Base-by-base conservation (phyloP, 1,140 invertebrate species). In the Procambarus clarkii region DNA sequence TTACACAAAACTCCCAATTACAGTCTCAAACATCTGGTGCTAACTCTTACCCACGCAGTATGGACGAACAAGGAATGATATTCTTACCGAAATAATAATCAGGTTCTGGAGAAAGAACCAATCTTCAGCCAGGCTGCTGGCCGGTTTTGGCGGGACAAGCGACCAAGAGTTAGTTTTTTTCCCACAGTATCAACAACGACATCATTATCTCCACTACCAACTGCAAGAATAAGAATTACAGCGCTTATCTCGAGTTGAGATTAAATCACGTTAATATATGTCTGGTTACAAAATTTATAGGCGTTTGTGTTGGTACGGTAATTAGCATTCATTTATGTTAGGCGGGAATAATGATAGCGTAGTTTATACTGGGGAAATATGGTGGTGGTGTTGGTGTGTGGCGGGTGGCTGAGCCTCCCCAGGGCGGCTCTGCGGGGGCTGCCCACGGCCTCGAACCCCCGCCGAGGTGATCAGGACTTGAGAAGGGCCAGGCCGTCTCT, bases 381-480 rank as follows among this genome's bases (percentile, higher is more conserved):
- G 44, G 46, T 21, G 34, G 44, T 46, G 44, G 15, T 76, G 71
- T 86, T 60, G 69, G 50, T 24, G 45, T 69, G 50, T 21, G 84
- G 69, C 50, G 84, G 69, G 24, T 44, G 69, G 76, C 21, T 48
- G 45, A 76, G 58, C 24, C n/a, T 74, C 77, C 77, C 74, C 34
- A 58, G 71, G 86, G 34, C 60, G 86, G 86, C 86, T 48, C 77
- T 60, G 86, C 71, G 76, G 81, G 81, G 58, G 81, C 81, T 18
- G 15, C 76, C 76, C 76, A 77, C 24, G 76, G 24, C 50, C 60
- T 13, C 54, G 9, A 58, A 60, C 21, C 86, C 86, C 86, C 48
- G 77, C 77, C 18, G 78, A 45, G 77, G 86, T 88, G 86, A 88
- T 88, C 86, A 88, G 58, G 60, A n/a, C 77, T 64, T 58, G 34